Percentiles rank a stretch among this genome's conserved stretches.
phyloP scores from a whole-genome alignment of 2,113 vertebrate species.

The Dascyllus trimaculatus region DNA sequence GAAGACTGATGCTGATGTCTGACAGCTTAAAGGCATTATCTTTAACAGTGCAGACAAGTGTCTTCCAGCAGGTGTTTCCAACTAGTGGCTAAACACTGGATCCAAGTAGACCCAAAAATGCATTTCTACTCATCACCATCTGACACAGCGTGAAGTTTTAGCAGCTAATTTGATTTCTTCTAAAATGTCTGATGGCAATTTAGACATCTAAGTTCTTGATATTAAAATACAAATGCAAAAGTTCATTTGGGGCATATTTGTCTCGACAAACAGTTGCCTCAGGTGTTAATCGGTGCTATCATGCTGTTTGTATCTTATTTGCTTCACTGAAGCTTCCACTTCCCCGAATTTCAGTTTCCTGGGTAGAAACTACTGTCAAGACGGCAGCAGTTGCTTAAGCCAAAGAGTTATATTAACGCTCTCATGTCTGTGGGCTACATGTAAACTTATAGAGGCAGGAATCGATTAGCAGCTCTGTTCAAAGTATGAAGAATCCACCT shows the following conservation, averaged over 20 bases:
- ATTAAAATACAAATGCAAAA: background rate
- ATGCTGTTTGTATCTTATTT: background rate
- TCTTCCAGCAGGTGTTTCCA: background rate
- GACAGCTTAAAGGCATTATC: conserved; percentile 21
- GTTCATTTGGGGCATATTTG: background rate
- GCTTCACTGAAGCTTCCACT: background rate
- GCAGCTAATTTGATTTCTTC: background rate
- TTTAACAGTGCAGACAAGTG: background rate
- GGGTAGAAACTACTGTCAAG: background rate
- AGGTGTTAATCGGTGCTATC: background rate
- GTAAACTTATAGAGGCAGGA: background rate
- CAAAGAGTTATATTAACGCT: background rate
- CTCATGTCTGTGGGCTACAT: background rate
- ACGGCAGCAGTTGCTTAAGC: background rate
- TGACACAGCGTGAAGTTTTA: background rate
- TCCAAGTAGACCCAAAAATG: background rate
- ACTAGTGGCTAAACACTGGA: background rate
- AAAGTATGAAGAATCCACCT: too few species aligned
- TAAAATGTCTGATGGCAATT: background rate
- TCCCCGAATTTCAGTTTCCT: background rate
- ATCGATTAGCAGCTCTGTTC: background rate
- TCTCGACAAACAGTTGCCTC: background rate
- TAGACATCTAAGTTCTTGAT: background rate
- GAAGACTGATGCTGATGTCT: conserved; percentile 24
- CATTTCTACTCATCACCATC: conserved; percentile 8